Evolutionary conservation across 2,113 vertebrate species (phyloP), one percentile per base, ranked within the genome.

Genomic region (Kobus ellipsiprymnus): DNA sequence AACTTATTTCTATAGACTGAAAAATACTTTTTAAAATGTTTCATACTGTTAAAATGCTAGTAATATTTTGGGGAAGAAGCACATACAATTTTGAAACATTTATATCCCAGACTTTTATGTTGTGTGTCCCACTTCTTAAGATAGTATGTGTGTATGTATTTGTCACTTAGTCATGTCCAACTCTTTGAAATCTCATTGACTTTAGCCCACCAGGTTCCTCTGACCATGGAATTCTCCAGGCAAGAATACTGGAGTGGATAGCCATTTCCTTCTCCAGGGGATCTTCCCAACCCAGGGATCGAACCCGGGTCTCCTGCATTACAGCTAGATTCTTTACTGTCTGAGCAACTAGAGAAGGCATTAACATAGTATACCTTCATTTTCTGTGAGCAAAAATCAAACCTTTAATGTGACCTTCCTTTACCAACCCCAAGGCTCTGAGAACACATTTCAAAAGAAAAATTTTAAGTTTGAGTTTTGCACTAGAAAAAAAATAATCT

Each of bases 291-390:
- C 2, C 9, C 17, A 71, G n/a, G 19, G 19, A 36, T 23, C 1
- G 0, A 71, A 36, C n/a, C 16, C 0, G 1, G n/a, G n/a, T 71
- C n/a, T 71, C n/a, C n/a, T 71, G n/a, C 19, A 71, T 23, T 71
- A 19, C n/a, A 36, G 19, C n/a, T 40, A 40, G 67, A 71, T 40
- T 71, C 67, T 71, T 71, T 23, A 71, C 67, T 36, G n/a, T 36
- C 64, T 36, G 17, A 71, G 64, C 19, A 71, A 40, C 67, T 71
- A 71, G 67, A n/a, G n/a, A 71, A 71, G n/a, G n/a, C n/a, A 30
- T 3, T 85, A 87, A 92, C 67, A 27, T 6, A 36, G 17, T 77
- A 33, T 1, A 64, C 1, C 19, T 57, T 87, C 7, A 6, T 71
- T 97, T 64, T 64, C 67, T 33, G 14, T 3, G 84, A 59, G 7